Conservation (phyloP, 2,113 vertebrate genomes). For the Gavialis gangeticus region DNA sequence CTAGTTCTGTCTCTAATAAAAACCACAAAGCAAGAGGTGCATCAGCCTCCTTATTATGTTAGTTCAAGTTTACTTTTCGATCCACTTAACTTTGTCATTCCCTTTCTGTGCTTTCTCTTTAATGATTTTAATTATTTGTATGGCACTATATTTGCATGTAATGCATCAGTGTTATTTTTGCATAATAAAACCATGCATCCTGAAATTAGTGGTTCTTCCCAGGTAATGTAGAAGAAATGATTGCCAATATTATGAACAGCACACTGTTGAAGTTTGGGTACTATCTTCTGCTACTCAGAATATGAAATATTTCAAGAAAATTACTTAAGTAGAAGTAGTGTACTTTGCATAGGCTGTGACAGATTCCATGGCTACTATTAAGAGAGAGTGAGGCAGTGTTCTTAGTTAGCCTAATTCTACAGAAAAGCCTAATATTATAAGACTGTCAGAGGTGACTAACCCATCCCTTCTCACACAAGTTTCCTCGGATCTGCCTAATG, state of each 20-base stretch:
- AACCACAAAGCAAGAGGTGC: background rate
- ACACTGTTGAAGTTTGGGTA: background rate
- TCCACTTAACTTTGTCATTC: background rate
- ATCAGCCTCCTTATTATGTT: background rate
- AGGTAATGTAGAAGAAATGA: too few species aligned
- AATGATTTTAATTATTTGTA: background rate
- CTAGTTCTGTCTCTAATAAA: background rate
- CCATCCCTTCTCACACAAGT: background rate
- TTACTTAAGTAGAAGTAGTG: background rate
- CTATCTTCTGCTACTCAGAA: background rate
- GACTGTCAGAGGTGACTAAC: constrained; percentile 13
- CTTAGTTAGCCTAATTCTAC: background rate
- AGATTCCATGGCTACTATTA: background rate
- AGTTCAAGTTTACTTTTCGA: accelerated
- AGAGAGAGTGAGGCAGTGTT: background rate
- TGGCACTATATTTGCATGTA: background rate
- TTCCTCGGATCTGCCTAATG: constrained; percentile 17
- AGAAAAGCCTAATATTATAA: background rate
- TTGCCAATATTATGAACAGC: background rate
- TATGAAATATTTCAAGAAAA: background rate
- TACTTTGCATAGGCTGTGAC: accelerated
- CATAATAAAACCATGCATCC: background rate
- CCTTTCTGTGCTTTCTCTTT: background rate
- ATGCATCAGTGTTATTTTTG: accelerated
- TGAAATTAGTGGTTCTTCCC: accelerated